Conservation (phyloP, 2,888 invertebrate species). For the Aporophyla lueneburgensis region DNA sequence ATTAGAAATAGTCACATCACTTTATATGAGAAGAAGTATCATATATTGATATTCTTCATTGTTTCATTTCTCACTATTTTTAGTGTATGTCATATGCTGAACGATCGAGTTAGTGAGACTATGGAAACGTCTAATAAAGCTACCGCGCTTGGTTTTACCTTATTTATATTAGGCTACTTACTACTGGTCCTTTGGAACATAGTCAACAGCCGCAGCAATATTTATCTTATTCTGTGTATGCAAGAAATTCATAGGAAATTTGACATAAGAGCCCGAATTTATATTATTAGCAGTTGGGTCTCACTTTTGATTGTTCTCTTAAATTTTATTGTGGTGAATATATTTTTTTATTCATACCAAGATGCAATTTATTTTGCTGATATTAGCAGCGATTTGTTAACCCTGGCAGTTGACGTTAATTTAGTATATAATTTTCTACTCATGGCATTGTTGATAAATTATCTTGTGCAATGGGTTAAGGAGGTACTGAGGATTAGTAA, state of each 20-base stretch:
- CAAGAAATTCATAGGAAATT: not conserved
- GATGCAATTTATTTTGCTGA: not conserved
- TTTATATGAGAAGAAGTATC: slow-evolving; percentile 22
- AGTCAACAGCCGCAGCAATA: not conserved
- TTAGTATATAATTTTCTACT: slow-evolving; percentile 5
- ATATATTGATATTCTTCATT: not conserved
- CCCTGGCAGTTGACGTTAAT: not conserved
- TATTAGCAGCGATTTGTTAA: not conserved
- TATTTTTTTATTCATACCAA: not conserved
- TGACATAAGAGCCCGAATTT: not conserved
- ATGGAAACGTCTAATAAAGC: no score
- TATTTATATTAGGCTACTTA: not conserved
- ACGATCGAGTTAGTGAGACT: not conserved
- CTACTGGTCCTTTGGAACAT: slow-evolving; percentile 6
- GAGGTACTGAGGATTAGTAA: not conserved
- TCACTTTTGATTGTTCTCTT: not conserved
- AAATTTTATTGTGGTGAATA: fast-evolving
- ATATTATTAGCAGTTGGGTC: not conserved
- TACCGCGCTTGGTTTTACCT: no score
- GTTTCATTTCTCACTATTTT: not conserved
- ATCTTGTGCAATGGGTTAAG: slow-evolving; percentile 15
- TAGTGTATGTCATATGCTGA: not conserved
- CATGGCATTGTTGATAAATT: slow-evolving; percentile 7
- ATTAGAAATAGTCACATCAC: slow-evolving; percentile 19
- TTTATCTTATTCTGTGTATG: slow-evolving; percentile 13